Percentiles rank a stretch among this genome's conserved stretches.
Evolutionary conservation across 2,113 vertebrate species (phyloP).

Genomic region (Chaetorhynchus papuensis): DNA sequence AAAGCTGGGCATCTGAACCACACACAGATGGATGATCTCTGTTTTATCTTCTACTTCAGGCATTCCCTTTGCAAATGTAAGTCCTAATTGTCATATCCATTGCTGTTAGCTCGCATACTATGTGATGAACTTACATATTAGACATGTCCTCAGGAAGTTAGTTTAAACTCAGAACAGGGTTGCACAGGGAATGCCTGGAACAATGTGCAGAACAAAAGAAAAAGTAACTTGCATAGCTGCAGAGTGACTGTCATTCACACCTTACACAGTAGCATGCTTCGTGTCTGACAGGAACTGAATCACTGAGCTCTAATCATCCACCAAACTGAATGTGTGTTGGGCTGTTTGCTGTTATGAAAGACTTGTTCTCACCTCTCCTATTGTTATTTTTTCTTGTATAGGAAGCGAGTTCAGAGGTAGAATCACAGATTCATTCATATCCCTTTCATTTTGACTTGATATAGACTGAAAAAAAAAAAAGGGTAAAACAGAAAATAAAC

Average conservation of each 20-base stretch:
- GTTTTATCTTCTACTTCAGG: background rate
- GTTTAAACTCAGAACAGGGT: background rate
- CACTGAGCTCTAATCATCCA: background rate
- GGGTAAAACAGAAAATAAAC: background rate
- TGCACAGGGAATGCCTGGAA: background rate
- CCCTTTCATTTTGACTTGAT: slow-evolving; percentile 42
- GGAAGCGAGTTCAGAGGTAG: slow-evolving; percentile 52
- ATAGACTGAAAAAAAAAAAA: slow-evolving; percentile 19
- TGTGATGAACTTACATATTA: background rate
- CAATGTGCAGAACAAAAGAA: background rate
- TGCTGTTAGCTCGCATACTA: background rate
- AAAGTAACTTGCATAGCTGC: background rate
- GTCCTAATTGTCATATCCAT: background rate
- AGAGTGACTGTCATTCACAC: background rate
- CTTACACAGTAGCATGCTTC: accelerated
- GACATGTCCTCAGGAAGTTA: background rate
- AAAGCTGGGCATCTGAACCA: background rate
- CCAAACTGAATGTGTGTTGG: background rate
- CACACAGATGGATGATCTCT: background rate
- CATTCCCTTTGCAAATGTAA: background rate
- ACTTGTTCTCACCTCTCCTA: slow-evolving; percentile 50
- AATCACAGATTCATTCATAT: slow-evolving; percentile 5
- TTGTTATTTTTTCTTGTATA: slow-evolving; percentile 56
- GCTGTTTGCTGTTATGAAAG: background rate
- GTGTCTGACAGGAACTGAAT: background rate